These are phyloP conservation scores for Tryphoninae sp. DNA, from an alignment of 2,888 invertebrate genomes.

Conservation along the genomic window DNA sequence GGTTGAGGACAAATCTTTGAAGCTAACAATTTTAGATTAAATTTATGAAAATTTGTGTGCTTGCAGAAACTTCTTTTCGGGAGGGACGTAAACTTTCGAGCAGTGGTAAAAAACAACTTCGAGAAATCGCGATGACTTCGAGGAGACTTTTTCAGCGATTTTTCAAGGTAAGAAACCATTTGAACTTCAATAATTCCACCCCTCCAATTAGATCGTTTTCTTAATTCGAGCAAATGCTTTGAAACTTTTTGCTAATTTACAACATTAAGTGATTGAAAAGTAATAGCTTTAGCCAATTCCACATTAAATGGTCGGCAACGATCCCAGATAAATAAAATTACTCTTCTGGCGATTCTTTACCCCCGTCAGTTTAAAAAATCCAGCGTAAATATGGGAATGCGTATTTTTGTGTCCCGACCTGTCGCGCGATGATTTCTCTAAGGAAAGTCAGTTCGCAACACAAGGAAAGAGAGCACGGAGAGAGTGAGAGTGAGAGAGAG, in stretches of 20 bases:
- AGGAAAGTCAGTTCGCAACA: conserved; percentile 31
- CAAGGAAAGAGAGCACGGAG: conserved; percentile 10
- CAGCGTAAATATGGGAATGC: not conserved
- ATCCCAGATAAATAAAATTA: not conserved
- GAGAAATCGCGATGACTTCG: not conserved
- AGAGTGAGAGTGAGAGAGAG: conserved; percentile 42
- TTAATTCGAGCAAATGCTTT: not conserved
- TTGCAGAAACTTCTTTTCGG: conserved; percentile 30
- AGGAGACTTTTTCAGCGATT: not conserved
- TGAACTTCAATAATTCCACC: not conserved
- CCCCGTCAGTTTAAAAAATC: not conserved
- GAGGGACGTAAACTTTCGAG: not conserved
- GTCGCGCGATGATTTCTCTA: conserved; percentile 27
- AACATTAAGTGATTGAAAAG: not conserved
- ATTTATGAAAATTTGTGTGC: conserved; percentile 13
- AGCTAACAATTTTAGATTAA: not conserved
- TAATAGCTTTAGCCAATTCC: not conserved
- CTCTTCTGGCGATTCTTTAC: conserved; percentile 4
- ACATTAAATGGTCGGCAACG: not conserved
- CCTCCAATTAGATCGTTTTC: not conserved
- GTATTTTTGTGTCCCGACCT: conserved; percentile 15
- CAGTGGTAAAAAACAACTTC: not conserved
- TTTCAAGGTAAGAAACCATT: conserved; percentile 32
- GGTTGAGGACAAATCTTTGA: not conserved
- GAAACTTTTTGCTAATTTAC: not conserved